Evolutionary conservation across 2,888 invertebrate species (phyloP), one percentile per base, ranked within the genome.

Genomic region (Patella caerulea): DNA sequence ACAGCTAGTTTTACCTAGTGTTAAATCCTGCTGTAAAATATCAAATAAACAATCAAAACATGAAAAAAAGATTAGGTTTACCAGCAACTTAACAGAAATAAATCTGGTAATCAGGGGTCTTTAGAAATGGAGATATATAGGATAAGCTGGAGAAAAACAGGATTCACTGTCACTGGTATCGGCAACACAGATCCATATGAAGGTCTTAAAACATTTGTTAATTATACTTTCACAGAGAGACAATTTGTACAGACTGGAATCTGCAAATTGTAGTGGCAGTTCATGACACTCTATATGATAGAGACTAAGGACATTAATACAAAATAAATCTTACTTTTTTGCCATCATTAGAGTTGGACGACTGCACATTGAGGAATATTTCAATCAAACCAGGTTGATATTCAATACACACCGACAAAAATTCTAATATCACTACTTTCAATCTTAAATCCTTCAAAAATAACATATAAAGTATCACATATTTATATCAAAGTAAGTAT

Each of bases 331-430:
- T 71, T 72, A 86, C 87, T 83, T 83, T 85, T 56, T 83, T 80
- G 15, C 81, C 78, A 17, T 82, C 80, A 7, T 84, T 78, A 2
- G 80, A 78, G 17, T 81, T 82, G 24, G 79, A 76, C 14, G 84
- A 81, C 75, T 87, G 85, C 7, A 91, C 86, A 84, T 92, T 91
- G 52, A 92, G 86, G 82, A 92, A 91, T 56, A 91, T 90, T 79
- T 90, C 92, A 54, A 90, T 91, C 15, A 92, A 88, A 15, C 90
- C 92, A 19, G 92, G 92, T 80, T 92, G 92, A 3, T 87, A 87
- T 73, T 91, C 90, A 17, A 91, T 91, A 86, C 91, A 91, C 15
- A 88, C 90, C 0, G 91, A 88, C 82, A 92, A 75, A 79, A 92
- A 83, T 81, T 91, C 90, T 74, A 92, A 81, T 52, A 92, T 90